Conservation (phyloP, 2,888 invertebrate genomes). For the Euspilapteryx auroguttella region DNA sequence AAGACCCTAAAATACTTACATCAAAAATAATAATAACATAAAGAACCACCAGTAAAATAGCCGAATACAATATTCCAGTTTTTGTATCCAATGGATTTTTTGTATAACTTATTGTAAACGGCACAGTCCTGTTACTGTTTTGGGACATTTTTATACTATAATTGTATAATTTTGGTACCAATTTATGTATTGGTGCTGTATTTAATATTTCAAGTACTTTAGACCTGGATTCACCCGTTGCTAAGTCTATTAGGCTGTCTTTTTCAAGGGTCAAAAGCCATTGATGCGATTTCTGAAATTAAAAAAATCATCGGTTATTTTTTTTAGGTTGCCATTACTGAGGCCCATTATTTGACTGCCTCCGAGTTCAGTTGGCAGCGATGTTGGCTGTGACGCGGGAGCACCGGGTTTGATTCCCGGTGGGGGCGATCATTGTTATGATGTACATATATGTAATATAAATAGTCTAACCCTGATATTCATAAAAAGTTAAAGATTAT, state of each 20-base stretch:
- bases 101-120: conserved; percentile 38
- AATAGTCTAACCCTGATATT: too few relatives aligned
- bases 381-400: too few relatives aligned
- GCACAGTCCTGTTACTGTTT: conserved; percentile 7
- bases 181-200: conserved; percentile 5
- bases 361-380: neutral
- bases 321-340: too few relatives aligned
- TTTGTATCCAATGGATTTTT: conserved; percentile 61
- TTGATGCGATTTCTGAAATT: conserved; percentile 28
- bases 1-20: too few relatives aligned
- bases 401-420: too few relatives aligned
- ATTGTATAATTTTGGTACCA: neutral
- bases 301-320: too few relatives aligned
- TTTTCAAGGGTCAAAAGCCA: conserved; percentile 62
- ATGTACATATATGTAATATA: too few relatives aligned
- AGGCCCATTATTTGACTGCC: neutral
- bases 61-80: conserved; percentile 69
- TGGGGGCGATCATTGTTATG: too few relatives aligned
- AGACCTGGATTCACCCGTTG: conserved; percentile 40
- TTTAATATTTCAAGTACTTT: conserved; percentile 22
- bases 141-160: conserved; percentile 1
- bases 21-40: conserved; percentile 80
- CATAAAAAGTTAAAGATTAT: too few relatives aligned
- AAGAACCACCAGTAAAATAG: conserved; percentile 66
- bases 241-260: conserved; percentile 50